Conservation (phyloP, 2,888 invertebrate species). For the Troides aeacus region DNA sequence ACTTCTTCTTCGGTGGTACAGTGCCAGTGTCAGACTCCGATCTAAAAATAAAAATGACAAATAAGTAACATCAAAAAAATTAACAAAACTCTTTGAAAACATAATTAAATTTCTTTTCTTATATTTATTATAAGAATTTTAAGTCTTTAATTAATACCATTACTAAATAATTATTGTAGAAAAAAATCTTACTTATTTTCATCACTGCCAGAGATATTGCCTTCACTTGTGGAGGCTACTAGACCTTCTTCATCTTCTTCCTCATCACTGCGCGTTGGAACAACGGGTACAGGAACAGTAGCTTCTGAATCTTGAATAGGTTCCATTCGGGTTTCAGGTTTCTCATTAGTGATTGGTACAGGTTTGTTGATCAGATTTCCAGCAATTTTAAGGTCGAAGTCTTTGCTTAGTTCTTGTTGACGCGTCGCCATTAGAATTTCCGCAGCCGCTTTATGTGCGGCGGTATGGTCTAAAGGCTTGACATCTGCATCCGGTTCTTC, state of each 20-base stretch:
- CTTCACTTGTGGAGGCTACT: slow-evolving; percentile 90
- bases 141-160: background rate
- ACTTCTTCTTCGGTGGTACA: slow-evolving; percentile 88
- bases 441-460: slow-evolving; percentile 79
- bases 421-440: slow-evolving; percentile 78
- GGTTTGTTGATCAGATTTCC: slow-evolving; percentile 81
- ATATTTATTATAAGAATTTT: background rate
- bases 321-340: slow-evolving; percentile 70
- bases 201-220: slow-evolving; percentile 90
- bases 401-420: slow-evolving; percentile 71
- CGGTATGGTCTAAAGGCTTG: slow-evolving; percentile 60
- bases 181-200: slow-evolving; percentile 83
- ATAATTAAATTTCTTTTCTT: background rate
- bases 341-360: slow-evolving; percentile 43
- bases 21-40: slow-evolving; percentile 83
- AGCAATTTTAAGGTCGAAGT: slow-evolving; percentile 77
- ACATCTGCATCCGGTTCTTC: slow-evolving; percentile 74
- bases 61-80: background rate
- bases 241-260: slow-evolving; percentile 90
- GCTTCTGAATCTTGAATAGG: slow-evolving; percentile 82
- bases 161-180: background rate
- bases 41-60: slow-evolving; percentile 58
- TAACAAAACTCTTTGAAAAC: background rate
- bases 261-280: slow-evolving; percentile 73
- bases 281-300: slow-evolving; percentile 87